Evolutionary conservation across 2,113 vertebrate genomes (phyloP).

Genomic region (Pseudopipra pipra): DNA sequence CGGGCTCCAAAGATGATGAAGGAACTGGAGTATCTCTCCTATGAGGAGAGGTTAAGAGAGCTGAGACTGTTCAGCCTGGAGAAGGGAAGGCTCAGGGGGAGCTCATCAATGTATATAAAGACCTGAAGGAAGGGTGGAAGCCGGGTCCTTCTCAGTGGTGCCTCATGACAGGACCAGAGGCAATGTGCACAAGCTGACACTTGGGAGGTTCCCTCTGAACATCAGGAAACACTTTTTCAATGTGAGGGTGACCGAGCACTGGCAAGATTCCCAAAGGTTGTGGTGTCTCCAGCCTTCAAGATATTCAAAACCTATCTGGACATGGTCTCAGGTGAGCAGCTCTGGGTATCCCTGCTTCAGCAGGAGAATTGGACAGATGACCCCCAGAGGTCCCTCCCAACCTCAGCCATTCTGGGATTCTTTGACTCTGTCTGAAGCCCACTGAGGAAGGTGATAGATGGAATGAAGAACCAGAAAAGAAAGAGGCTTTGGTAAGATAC

Average conservation of each 20-base stretch:
- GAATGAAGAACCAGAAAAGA: neutral
- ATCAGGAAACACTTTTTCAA: neutral
- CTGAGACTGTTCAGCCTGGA: neutral
- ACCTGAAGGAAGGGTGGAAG: neutral
- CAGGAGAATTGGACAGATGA: neutral
- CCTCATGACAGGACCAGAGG: neutral
- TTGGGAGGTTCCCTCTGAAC: neutral
- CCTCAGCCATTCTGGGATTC: neutral
- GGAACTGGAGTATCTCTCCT: neutral
- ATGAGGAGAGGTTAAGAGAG: neutral
- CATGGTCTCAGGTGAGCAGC: accelerated
- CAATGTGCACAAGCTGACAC: accelerated
- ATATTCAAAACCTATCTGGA: neutral
- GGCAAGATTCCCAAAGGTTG: neutral
- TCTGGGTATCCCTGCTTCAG: neutral
- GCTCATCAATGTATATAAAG: neutral
- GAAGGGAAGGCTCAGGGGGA: neutral
- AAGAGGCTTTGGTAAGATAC: neutral
- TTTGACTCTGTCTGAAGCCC: neutral
- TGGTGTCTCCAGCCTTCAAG: neutral
- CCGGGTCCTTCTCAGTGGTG: neutral
- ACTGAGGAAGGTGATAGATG: neutral
- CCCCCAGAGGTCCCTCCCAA: neutral
- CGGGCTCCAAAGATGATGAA: neutral
- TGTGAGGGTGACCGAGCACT: neutral